Evolutionary conservation across 2,888 invertebrate genomes (phyloP), one percentile per base, ranked within the genome.

Genomic region (Lithophane ornitopus): DNA sequence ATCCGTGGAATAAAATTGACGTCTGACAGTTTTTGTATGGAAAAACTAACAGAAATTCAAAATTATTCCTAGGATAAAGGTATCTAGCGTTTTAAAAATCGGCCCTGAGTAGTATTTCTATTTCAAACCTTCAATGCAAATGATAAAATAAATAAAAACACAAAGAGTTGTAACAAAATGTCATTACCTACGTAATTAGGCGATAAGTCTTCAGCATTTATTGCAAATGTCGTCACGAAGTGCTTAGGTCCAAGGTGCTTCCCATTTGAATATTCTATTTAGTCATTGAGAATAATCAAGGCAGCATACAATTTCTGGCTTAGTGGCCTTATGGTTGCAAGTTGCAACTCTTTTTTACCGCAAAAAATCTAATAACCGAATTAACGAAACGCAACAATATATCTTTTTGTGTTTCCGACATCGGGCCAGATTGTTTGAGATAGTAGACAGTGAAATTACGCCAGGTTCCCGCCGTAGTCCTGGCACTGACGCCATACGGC

Each of bases 401-500:
- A 87, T 83, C 65, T 85, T 85, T 76, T 80, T 72, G 68, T 81
- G 68, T 75, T 86, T 87, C 83, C 87, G 85, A 87, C 86, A 74
- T 74, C 80, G 70, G 82, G 87, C 89, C 92, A 93, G 94, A 93
- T 93, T 92, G 92, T 89, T 87, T 87, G 89, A 91, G 91, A 93
- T 90, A 90, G 91, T 86, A 93, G 94, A 93, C 94, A 92, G 93
- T 88, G 90, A 94, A 95, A 95, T 94, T 94, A 92, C 91, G 74
- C 78, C 81, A 79, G 79, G 82, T 84, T 86, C 84, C 88, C 80
- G 77, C 66, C 82, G 19, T 26, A 66, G 59, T 68, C 56, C 70
- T 56, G 65, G 49, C 63, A 62, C 72, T 69, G 82, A 85, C 91
- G 92, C 92, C 95, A 95, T 94, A 95, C 94, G 95, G 95, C 85